Evolutionary conservation across 1,140 invertebrate genomes (phyloP).

Genomic region (Drepana arcuata): DNA sequence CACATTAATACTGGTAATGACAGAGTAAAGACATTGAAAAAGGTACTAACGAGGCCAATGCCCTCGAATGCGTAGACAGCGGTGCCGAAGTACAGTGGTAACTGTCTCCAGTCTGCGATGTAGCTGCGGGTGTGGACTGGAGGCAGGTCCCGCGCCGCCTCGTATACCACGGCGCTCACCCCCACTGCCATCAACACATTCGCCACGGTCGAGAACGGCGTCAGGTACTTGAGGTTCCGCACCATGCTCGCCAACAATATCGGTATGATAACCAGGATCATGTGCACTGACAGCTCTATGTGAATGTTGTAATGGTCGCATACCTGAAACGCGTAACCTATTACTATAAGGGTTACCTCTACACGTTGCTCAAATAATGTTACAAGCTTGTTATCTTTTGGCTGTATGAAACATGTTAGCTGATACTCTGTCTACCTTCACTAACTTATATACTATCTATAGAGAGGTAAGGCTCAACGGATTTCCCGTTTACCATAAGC

Average conservation of each 20-base stretch:
- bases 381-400: no score
- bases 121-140: constrained; percentile 67
- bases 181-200: constrained; percentile 80
- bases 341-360: no score
- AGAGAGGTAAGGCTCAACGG: no score
- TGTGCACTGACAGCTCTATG: constrained; percentile 77
- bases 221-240: constrained; percentile 82
- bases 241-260: constrained; percentile 83
- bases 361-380: no score
- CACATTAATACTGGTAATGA: no score
- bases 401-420: no score
- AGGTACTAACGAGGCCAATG: constrained; percentile 80
- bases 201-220: constrained; percentile 81
- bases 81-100: constrained; percentile 84
- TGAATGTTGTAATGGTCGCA: constrained; percentile 74
- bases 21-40: no score
- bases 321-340: constrained; percentile 76
- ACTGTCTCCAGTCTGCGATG: constrained; percentile 71
- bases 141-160: constrained; percentile 78
- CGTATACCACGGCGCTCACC: constrained; percentile 80
- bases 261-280: constrained; percentile 80
- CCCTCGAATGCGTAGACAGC: constrained; percentile 87
- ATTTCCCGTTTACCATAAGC: no score
- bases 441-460: no score
- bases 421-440: no score